Percentiles rank a stretch among this genome's conserved stretches.
These are phyloP conservation scores for Stenodera caucasica DNA, from an alignment of 2,888 invertebrate genomes.

Conservation along the genomic window DNA sequence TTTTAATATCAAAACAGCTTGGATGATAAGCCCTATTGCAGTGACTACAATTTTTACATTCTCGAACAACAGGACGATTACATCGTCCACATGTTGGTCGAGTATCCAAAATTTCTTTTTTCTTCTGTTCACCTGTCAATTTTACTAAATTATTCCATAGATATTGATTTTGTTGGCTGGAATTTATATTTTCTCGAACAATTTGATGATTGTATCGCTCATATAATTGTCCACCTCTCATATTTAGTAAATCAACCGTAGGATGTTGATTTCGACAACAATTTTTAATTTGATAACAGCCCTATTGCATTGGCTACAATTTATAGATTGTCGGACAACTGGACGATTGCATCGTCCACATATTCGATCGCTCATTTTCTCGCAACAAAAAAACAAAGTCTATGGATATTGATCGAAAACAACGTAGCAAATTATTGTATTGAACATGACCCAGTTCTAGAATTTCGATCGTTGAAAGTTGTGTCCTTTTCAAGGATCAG, in stretches of 20 bases:
- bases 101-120: no score
- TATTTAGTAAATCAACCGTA: no score
- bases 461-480: slow-evolving; percentile 21
- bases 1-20: background rate
- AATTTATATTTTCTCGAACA: background rate
- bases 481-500: slow-evolving; percentile 23
- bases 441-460: slow-evolving; percentile 14
- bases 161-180: no score
- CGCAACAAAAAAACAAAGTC: background rate
- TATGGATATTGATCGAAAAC: slow-evolving; percentile 20
- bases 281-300: background rate
- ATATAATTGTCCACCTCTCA: background rate
- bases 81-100: slow-evolving; percentile 6
- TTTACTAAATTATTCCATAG: no score
- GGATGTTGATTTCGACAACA: background rate
- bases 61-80: background rate
- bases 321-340: background rate
- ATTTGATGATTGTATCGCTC: background rate
- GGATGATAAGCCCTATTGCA: background rate
- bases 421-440: background rate
- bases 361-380: background rate
- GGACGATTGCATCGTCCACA: slow-evolving; percentile 6
- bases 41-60: background rate
- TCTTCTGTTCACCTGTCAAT: no score
- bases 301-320: background rate